Conservation (phyloP, 2,113 vertebrate species). For the Sterna hirundo region DNA sequence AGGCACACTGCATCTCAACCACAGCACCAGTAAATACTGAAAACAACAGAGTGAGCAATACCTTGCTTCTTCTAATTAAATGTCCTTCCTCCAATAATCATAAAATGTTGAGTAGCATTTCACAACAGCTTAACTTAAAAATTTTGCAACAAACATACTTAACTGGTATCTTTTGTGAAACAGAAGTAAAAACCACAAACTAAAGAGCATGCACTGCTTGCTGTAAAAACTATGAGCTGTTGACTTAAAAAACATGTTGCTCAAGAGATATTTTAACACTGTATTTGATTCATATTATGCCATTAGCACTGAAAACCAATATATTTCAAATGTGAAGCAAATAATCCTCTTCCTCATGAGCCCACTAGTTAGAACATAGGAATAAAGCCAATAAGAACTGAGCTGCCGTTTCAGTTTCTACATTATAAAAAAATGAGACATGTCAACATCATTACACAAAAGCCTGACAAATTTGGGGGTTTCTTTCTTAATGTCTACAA, state of each 20-base stretch:
- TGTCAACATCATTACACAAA: background rate
- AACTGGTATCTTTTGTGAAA: conserved; percentile 43
- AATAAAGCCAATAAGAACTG: background rate
- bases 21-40: background rate
- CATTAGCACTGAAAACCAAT: background rate
- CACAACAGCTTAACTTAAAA: conserved; percentile 43
- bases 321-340: background rate
- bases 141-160: conserved; percentile 52
- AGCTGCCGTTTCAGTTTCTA: background rate
- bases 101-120: conserved; percentile 17
- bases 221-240: conserved; percentile 38
- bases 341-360: background rate
- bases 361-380: background rate
- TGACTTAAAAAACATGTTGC: conserved; percentile 56
- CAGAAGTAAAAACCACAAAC: conserved; percentile 51
- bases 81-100: background rate
- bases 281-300: conserved; percentile 11
- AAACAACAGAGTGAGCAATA: background rate
- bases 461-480: background rate
- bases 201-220: conserved; percentile 23
- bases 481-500: background rate
- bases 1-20: background rate
- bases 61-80: background rate
- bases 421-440: background rate
- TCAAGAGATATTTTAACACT: conserved; percentile 45